These are phyloP conservation scores for Oryzias woworae DNA, from an alignment of 2,113 vertebrate genomes.

Conservation along the genomic window DNA sequence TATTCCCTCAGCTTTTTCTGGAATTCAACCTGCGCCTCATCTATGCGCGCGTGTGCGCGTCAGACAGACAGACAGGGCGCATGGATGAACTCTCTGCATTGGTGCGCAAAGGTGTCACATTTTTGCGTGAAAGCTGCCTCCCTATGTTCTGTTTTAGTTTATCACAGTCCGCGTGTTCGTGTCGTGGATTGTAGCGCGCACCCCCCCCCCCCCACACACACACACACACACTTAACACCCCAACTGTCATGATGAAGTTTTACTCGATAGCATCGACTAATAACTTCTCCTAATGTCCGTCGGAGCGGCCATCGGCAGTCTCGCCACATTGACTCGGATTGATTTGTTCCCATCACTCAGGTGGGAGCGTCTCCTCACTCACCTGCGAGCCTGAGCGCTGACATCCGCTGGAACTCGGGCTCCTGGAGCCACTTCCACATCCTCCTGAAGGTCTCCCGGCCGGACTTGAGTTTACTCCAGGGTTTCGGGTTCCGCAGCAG, in stretches of 20 bases:
- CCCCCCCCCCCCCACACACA: conserved; percentile 14
- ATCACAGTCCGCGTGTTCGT: conserved; percentile 43
- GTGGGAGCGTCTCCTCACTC: conserved; percentile 73
- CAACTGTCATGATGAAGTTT: conserved; percentile 74
- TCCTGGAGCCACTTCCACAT: conserved; percentile 99
- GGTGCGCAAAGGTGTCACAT: conserved; percentile 33
- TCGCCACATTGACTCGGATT: conserved; percentile 78
- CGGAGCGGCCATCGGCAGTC: conserved; percentile 75
- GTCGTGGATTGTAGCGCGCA: conserved; percentile 57
- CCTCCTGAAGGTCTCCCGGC: conserved; percentile 96
- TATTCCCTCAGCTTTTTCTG: too few relatives aligned
- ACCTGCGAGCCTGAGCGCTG: conserved; percentile 96
- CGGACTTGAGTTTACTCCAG: conserved; percentile 99
- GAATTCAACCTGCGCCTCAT: conserved; percentile 19
- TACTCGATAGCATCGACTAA: conserved; percentile 75
- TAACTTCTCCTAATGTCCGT: conserved; percentile 76
- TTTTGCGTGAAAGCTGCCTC: conserved; percentile 32
- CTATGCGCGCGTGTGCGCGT: not conserved
- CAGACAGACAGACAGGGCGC: not conserved
- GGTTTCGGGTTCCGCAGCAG: conserved; percentile 98
- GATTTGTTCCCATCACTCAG: conserved; percentile 72
- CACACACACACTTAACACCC: conserved; percentile 65
- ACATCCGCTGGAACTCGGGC: conserved; percentile 98
- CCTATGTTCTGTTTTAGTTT: conserved; percentile 41
- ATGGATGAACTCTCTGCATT: conserved; percentile 1